Base-by-base conservation (phyloP, 2,113 vertebrate genomes). In the Brachyistius frenatus region DNA sequence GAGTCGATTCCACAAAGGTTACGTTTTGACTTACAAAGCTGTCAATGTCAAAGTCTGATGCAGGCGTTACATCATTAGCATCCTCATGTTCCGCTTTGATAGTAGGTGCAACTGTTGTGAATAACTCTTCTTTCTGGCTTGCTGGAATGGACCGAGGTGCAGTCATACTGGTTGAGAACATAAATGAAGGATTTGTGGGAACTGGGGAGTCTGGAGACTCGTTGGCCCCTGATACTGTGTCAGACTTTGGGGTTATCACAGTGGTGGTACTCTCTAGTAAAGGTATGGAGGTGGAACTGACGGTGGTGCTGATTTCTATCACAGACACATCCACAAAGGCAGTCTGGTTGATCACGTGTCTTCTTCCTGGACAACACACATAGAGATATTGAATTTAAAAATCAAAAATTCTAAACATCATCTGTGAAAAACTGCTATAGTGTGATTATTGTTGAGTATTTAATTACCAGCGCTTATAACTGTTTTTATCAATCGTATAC, bases 121-220 rank as follows among this genome's bases (percentile, higher is more conserved):
- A 74, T 39, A 89, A 70, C 37, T 90, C 85, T 66, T 93, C 91
- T 23, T 89, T 76, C 16, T 85, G 76, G 33, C 64, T 75, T 54
- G 68, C 15, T 23, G 67, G 75, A 62, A 79, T 87, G 36, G 81
- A 57, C 1, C 35, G 88, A 52, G 92, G 86, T 60, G 91, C 92
- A 73, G 83, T 81, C 95, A 95, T 95, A 83, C 93, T 94, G 58
- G 94, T 89, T 13, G 95, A 95, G 78, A 95, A 95, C 95, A 95
- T 95, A 30, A 70, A 95, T 37, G 93, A 80, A 58, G 65, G 54
- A 30, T 90, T 69, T 66, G 89, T 71, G 35, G 66, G 30, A 78
- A 32, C 60, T 11, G 50, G 3, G 52, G 83, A 71, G 41, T 78
- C 83, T 31, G 73, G 46, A 60, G 58, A 53, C 33, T 74, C 49